phyloP scores from a whole-genome alignment of 2,888 invertebrate species.

The Ichneumoninae sp. region DNA sequence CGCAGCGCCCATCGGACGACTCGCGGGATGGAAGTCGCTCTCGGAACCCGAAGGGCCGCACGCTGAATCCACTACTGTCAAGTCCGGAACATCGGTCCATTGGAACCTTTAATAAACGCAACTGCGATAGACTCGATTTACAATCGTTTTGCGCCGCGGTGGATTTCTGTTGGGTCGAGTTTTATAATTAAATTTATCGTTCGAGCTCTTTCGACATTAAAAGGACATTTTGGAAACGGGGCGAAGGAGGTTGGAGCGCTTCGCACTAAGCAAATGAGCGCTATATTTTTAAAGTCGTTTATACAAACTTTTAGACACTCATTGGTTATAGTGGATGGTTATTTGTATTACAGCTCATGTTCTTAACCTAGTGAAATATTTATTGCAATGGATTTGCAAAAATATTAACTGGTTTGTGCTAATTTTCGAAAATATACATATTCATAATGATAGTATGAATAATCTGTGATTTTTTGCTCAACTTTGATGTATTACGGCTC shows the following conservation, averaged over 20 bases:
- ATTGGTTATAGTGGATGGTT: too few relatives aligned
- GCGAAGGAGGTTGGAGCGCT: background rate
- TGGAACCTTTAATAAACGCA: slow-evolving; percentile 4
- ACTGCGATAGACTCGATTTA: background rate
- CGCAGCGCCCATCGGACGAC: slow-evolving; percentile 7
- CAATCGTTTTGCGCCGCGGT: background rate
- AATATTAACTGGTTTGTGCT: too few relatives aligned
- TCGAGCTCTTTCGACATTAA: background rate
- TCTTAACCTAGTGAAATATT: too few relatives aligned
- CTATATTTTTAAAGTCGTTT: too few relatives aligned
- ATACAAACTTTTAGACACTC: too few relatives aligned
- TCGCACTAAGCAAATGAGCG: too few relatives aligned
- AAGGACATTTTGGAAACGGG: background rate
- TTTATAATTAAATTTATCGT: background rate
- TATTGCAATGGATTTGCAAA: too few relatives aligned
- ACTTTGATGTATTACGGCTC: too few relatives aligned
- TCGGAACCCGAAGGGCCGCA: background rate
- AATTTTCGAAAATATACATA: too few relatives aligned
- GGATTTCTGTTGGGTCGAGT: background rate
- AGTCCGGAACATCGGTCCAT: slow-evolving; percentile 7
- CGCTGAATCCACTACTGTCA: slow-evolving; percentile 15
- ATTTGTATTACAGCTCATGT: background rate
- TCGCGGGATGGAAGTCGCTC: background rate
- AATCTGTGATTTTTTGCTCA: too few relatives aligned
- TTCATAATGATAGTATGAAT: too few relatives aligned